Base-by-base conservation (phyloP, 2,797 vertebrate genomes). In the Cyclopterus lumpus region DNA sequence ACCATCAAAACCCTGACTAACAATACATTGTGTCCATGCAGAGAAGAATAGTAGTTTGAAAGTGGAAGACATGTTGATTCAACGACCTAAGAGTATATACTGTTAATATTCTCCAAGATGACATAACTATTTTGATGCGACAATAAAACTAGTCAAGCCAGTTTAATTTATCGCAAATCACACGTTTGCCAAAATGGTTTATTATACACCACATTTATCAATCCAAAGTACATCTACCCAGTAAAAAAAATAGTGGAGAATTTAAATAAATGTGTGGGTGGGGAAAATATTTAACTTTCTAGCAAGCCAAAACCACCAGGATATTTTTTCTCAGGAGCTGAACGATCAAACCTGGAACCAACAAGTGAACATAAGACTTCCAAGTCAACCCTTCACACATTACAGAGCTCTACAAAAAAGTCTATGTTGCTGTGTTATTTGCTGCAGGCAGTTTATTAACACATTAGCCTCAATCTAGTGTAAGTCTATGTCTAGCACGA, bases 1-100 rank as follows among this genome's bases (percentile, higher is more conserved):
- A 62, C 65, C 36, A 55, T 48, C 60, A 60, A 66, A 67, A 69
- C 30, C 28, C 15, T 54, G 26, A 1, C 64, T 24, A 16, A 34
- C 6, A 69, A 48, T 26, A 44, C 26, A n/a, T 22, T 48, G 7
- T 60, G 26, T 20, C 8, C 9, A 67, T 51, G 24, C 15, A 26
- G 38, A 60, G 28, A 8, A 26, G 14, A 65, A 32, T 0, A 10
- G 6, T 32, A 11, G 18, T 11, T 14, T 53, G 30, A 79, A 71
- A 32, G 53, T 15, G n/a, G 16, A 69, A 15, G 32, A 38, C 26
- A 62, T n/a, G 18, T 16, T 57, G 18, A n/a, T 60, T 48, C 0
- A 30, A 30, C 7, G 15, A 16, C 32, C 14, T 49, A 7, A 54
- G 46, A 12, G 4, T 51, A 63, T 18, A 62, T 48, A 34, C 1